phyloP scores from a whole-genome alignment of 2,888 invertebrate genomes.

The Drosophila birchii region DNA sequence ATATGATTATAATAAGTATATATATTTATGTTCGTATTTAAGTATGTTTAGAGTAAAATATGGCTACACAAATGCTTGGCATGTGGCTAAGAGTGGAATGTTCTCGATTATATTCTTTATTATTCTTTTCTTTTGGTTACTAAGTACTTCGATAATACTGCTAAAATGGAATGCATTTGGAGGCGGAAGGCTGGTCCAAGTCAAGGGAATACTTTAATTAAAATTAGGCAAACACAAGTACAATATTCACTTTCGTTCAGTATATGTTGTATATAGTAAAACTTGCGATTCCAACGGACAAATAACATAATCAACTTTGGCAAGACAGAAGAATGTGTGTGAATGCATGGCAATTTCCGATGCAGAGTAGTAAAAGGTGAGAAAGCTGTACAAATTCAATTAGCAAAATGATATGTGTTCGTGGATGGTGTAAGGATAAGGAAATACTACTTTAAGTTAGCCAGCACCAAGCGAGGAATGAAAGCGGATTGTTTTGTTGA shows the following conservation, averaged over 20 bases:
- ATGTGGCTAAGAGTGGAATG: slow-evolving; percentile 52
- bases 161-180: slow-evolving; percentile 65
- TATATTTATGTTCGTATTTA: slow-evolving; percentile 36
- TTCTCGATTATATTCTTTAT: slow-evolving; percentile 21
- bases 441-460: slow-evolving; percentile 20
- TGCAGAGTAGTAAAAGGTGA: slow-evolving; percentile 28
- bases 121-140: slow-evolving; percentile 18
- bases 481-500: slow-evolving; percentile 24
- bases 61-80: slow-evolving; percentile 65
- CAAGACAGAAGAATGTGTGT: slow-evolving; percentile 57
- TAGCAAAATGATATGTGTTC: slow-evolving; percentile 25
- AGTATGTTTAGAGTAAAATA: slow-evolving; percentile 40
- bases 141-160: slow-evolving; percentile 66
- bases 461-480: slow-evolving; percentile 46
- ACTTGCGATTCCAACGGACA: slow-evolving; percentile 24
- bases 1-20: slow-evolving; percentile 29
- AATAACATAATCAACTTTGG: slow-evolving; percentile 59
- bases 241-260: slow-evolving; percentile 32
- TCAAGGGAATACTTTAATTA: slow-evolving; percentile 36
- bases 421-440: neutral
- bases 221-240: slow-evolving; percentile 37
- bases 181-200: slow-evolving; percentile 28
- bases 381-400: slow-evolving; percentile 26
- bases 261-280: neutral
- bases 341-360: slow-evolving; percentile 62